Percentiles rank a stretch among this genome's conserved stretches.
Evolutionary conservation across 2,797 vertebrate species (phyloP).

Genomic region (Schizopygopsis malacanthus): DNA sequence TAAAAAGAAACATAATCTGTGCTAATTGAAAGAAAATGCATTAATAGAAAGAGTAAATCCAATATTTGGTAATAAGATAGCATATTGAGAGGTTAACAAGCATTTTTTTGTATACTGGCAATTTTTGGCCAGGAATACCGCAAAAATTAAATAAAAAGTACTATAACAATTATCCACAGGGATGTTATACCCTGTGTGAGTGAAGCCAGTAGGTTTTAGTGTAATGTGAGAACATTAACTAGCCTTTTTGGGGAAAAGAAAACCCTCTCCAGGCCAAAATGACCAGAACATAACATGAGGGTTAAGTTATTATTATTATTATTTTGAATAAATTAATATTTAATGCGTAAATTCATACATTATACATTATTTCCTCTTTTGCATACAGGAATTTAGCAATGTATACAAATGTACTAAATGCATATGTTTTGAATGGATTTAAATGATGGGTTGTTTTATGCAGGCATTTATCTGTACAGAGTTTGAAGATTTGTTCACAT

Average conservation of each 20-base stretch:
- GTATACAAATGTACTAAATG: neutral
- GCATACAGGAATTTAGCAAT: neutral
- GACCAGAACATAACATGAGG: too few relatives aligned
- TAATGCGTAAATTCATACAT: too few relatives aligned
- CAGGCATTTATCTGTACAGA: neutral
- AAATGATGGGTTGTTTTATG: neutral
- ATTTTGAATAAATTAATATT: too few relatives aligned
- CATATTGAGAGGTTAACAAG: neutral
- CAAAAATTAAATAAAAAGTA: too few relatives aligned
- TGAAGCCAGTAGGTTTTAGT: too few relatives aligned
- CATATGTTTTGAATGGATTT: neutral
- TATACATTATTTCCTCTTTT: too few relatives aligned
- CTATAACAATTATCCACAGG: too few relatives aligned
- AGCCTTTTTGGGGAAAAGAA: too few relatives aligned
- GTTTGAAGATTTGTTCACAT: neutral
- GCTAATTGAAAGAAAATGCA: neutral
- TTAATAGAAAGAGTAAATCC: neutral
- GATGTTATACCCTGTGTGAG: too few relatives aligned
- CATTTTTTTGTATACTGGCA: neutral
- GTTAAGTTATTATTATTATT: too few relatives aligned
- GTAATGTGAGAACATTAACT: too few relatives aligned
- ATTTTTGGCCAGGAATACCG: neutral
- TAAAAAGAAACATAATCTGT: neutral
- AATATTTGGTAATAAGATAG: neutral
- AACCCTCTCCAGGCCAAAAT: too few relatives aligned